phyloP scores from a whole-genome alignment of 2,888 invertebrate genomes.

The Eupithecia pulchellata region DNA sequence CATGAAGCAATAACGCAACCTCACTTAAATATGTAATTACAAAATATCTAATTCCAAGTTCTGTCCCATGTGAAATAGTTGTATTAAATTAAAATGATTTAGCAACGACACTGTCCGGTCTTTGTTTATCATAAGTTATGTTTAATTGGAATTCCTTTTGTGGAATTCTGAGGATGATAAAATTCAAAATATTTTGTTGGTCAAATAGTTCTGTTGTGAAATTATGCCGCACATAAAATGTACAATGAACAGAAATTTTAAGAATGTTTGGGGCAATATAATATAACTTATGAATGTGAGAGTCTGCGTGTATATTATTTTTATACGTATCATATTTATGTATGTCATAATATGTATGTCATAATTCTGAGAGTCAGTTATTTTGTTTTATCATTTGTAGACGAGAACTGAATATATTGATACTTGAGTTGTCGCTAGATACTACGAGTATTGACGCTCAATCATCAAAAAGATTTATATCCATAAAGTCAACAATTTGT shows the following conservation, averaged over 20 bases:
- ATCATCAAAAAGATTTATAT: background rate
- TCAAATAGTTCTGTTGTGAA: background rate
- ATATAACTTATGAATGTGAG: background rate
- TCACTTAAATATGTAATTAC: slow-evolving; percentile 33
- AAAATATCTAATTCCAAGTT: slow-evolving; percentile 34
- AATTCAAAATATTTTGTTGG: slow-evolving; percentile 18
- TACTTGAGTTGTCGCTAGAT: background rate
- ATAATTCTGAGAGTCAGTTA: no score
- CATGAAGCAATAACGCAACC: slow-evolving; percentile 17
- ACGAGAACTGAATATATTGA: background rate
- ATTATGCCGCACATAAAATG: background rate
- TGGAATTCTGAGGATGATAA: slow-evolving; percentile 33
- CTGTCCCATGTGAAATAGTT: slow-evolving; percentile 33
- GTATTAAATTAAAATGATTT: slow-evolving; percentile 42
- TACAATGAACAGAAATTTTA: background rate
- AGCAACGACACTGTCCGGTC: slow-evolving; percentile 32
- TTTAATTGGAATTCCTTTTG: slow-evolving; percentile 38
- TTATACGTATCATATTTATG: no score
- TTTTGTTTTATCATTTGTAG: background rate
- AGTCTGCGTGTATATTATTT: background rate
- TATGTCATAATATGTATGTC: no score
- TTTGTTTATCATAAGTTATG: slow-evolving; percentile 39
- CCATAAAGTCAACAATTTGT: background rate
- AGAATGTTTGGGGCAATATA: background rate
- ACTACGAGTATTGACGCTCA: background rate